These are phyloP conservation scores for Pseudococcus viburni DNA, from an alignment of 2,888 invertebrate species.

Conservation along the genomic window DNA sequence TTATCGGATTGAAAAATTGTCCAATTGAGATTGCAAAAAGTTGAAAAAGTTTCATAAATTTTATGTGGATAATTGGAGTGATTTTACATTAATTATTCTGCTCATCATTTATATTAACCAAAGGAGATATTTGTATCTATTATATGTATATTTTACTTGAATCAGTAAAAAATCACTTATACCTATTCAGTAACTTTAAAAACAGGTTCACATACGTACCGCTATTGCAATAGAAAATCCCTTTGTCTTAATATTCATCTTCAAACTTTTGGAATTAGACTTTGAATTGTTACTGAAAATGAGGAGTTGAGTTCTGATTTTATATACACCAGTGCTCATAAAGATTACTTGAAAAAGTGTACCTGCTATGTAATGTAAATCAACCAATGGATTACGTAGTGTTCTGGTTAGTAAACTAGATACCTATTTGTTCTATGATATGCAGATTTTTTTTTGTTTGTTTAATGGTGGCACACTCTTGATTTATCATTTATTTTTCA, in stretches of 20 bases:
- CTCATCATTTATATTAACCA: too few species aligned
- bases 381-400: background rate
- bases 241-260: background rate
- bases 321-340: background rate
- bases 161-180: too few species aligned
- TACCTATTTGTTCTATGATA: background rate
- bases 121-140: too few species aligned
- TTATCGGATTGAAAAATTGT: too few species aligned
- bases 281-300: background rate
- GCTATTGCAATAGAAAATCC: background rate
- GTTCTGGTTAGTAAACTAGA: background rate
- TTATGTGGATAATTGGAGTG: too few species aligned
- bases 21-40: too few species aligned
- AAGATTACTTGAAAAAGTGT: background rate
- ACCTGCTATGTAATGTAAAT: background rate
- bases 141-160: too few species aligned
- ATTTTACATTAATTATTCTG: too few species aligned
- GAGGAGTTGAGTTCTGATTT: background rate
- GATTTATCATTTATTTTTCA: background rate
- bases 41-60: too few species aligned
- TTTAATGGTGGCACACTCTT: background rate
- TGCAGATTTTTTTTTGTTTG: background rate
- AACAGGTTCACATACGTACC: background rate
- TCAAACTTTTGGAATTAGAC: background rate
- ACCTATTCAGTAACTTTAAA: background rate